Evolutionary conservation across 2,113 vertebrate genomes (phyloP).

Genomic region (Boulengerochromis microlepis): DNA sequence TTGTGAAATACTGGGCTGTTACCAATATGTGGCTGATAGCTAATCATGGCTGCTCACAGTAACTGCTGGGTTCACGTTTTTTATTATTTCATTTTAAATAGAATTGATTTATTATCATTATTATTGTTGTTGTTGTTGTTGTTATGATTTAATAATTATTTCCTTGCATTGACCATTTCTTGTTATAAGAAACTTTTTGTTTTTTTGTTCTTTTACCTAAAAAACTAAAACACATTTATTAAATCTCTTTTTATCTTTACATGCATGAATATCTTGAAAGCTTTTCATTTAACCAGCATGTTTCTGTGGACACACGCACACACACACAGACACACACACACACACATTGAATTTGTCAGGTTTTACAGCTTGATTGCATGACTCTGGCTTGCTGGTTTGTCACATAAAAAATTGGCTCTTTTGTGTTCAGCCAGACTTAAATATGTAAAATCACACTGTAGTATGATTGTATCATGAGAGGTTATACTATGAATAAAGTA

Average conservation of each 20-base stretch:
- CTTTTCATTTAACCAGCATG: not conserved
- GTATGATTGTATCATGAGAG: not conserved
- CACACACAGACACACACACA: rapidly evolving
- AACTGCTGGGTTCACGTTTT: not conserved
- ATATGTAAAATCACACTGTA: not conserved
- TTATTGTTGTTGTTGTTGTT: not conserved
- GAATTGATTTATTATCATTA: not conserved
- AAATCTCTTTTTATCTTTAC: not conserved
- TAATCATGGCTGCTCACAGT: not conserved
- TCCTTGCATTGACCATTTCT: not conserved
- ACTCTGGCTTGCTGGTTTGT: slow-evolving; percentile 20
- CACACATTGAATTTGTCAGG: not conserved
- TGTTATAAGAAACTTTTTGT: not conserved
- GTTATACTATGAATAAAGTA: not conserved
- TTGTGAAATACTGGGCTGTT: not conserved
- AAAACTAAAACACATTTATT: not conserved
- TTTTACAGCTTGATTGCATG: not conserved
- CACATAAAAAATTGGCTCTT: slow-evolving; percentile 27
- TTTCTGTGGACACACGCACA: not conserved
- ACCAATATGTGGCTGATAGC: not conserved
- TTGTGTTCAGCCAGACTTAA: slow-evolving; percentile 21
- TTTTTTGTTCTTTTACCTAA: not conserved
- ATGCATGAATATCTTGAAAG: not conserved
- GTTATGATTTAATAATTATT: not conserved
- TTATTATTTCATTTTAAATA: not conserved